Evolutionary conservation across 2,888 invertebrate species (phyloP).

Genomic region (Cephus pygmeus): DNA sequence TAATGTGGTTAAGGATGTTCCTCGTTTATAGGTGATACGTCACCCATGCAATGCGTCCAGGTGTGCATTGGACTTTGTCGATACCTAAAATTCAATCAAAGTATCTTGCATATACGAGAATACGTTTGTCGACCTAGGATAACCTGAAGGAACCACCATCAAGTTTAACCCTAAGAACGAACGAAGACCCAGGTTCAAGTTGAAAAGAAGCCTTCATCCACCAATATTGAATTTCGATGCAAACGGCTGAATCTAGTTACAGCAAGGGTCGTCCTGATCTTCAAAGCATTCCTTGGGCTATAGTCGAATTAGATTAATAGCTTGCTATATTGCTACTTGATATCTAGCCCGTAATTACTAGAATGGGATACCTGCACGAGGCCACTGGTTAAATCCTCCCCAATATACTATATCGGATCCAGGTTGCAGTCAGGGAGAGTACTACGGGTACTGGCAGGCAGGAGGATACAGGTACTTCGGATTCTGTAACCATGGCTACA

Average conservation of each 20-base stretch:
- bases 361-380: neutral
- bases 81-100: neutral
- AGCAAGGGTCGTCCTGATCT: constrained; percentile 15
- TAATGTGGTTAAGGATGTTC: constrained; percentile 15
- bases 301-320: constrained; percentile 40
- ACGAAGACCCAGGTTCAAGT: neutral
- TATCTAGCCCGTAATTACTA: constrained; percentile 39
- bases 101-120: neutral
- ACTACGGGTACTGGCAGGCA: neutral
- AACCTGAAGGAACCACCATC: too few species aligned
- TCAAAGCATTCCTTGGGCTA: constrained; percentile 62
- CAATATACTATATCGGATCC: neutral
- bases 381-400: neutral
- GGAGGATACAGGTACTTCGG: constrained; percentile 16
- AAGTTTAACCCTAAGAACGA: neutral
- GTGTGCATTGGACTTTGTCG: neutral
- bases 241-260: neutral
- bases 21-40: constrained; percentile 36
- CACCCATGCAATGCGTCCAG: neutral
- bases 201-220: neutral
- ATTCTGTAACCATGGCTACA: constrained; percentile 13
- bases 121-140: too few species aligned
- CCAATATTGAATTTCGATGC: neutral
- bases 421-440: neutral
- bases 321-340: constrained; percentile 63